A percentile compares a stretch with the other conserved stretches of the same genome.
Conservation (phyloP, 2,797 vertebrate species). For the Arrhamphus sclerolepis region DNA sequence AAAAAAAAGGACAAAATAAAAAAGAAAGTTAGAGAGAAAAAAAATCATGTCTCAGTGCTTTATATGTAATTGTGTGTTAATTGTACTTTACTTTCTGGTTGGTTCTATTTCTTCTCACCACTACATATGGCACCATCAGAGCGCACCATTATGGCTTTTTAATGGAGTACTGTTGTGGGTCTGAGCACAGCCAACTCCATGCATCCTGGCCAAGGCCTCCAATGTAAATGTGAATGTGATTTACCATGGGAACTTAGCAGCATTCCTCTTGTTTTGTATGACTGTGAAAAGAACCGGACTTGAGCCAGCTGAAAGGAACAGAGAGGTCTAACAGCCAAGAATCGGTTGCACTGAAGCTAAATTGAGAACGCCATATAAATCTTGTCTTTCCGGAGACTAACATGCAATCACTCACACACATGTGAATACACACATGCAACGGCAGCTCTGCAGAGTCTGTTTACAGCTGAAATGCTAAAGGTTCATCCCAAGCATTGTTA, state of each 20-base stretch:
- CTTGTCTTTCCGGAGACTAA: conserved; percentile 55
- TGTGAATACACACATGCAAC: conserved; percentile 22
- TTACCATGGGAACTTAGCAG: conserved; percentile 71
- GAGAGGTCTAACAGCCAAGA: conserved; percentile 62
- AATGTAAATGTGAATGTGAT: conserved; percentile 75
- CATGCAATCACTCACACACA: conserved; percentile 29
- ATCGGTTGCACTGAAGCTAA: conserved; percentile 62
- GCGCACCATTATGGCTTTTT: conserved; percentile 43
- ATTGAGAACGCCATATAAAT: conserved; percentile 68
- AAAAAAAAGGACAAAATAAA: too few relatives aligned
- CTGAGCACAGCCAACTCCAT: conserved; percentile 30
- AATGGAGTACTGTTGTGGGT: conserved; percentile 48
- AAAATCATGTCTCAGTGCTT: too few relatives aligned
- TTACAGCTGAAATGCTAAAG: conserved; percentile 40
- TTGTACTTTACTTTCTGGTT: conserved; percentile 2
- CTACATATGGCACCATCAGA: conserved; percentile 14
- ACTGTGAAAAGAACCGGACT: conserved; percentile 63
- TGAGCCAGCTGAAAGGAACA: conserved; percentile 63
- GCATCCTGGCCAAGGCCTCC: conserved; percentile 55
- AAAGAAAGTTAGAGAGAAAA: too few relatives aligned
- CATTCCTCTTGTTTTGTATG: conserved; percentile 66
- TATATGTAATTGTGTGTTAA: too few relatives aligned
- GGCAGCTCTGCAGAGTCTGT: conserved; percentile 35
- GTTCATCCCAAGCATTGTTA: conserved; percentile 11
- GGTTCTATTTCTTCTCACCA: conserved; percentile 13